Conservation (phyloP, 2,113 vertebrate species). For the Felis catus region DNA sequence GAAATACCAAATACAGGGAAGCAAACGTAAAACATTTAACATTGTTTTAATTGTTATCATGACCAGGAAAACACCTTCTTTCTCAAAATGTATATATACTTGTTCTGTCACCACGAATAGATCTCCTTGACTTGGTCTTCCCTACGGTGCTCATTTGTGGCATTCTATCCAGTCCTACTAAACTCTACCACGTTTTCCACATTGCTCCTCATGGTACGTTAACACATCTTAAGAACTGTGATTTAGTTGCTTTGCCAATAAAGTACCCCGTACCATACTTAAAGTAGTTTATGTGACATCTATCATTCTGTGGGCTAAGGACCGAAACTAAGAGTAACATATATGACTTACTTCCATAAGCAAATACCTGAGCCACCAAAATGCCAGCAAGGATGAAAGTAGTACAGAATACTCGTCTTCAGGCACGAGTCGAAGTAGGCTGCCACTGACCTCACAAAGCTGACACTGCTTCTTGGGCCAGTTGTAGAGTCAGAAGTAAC, state of each 20-base stretch:
- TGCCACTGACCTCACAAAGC: not conserved
- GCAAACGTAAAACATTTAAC: not conserved
- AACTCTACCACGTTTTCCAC: not conserved
- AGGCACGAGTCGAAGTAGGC: not conserved
- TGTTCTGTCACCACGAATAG: not conserved
- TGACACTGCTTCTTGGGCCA: not conserved
- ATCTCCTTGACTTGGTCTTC: not conserved
- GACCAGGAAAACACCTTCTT: not conserved
- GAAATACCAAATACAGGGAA: not conserved
- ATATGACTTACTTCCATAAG: not conserved
- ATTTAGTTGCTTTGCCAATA: not conserved
- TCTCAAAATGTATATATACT: not conserved
- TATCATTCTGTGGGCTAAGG: not conserved
- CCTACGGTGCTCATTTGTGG: not conserved
- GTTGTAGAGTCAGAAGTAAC: not conserved
- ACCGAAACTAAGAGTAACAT: not conserved
- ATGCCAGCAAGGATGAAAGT: not conserved
- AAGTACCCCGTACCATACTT: not conserved
- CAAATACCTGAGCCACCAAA: not conserved
- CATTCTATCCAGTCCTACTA: not conserved
- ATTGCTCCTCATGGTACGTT: not conserved
- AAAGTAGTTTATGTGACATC: not conserved
- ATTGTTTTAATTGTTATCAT: not conserved
- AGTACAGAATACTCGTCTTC: not conserved
- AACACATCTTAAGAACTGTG: not conserved